Base-by-base conservation (phyloP, 2,888 invertebrate species). In the Euplagia quadripunctaria region DNA sequence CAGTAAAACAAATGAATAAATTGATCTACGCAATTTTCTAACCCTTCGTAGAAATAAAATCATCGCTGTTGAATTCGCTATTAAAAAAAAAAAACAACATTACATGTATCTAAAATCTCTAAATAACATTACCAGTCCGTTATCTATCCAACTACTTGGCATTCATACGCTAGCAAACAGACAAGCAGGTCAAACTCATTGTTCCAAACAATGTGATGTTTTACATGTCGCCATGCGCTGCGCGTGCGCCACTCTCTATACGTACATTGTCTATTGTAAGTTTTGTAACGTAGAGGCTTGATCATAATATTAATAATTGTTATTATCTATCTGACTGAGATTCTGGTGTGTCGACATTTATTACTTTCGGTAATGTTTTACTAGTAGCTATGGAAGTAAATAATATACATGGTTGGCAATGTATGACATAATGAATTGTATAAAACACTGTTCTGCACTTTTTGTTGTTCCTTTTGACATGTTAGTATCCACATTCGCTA, bases 101-200 rank as follows among this genome's bases (percentile, higher is more conserved):
- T 51, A 20, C 8, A 61, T 31, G 61, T 14, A 61, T 61, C 14
- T 31, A 14, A 61, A 58, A 58, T 20, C 4, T 46, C 41, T 2
- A 52, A 49, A 11, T 46, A 72, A 55, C 58, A 20, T 72, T 42
- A 63, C 42, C 6, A 58, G 64, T 41, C 69, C 72, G 67, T 72
- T 74, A 67, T 52, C 63, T 64, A 68, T 64, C 64, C 64, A 64
- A 43, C 52, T 64, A 43, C 58, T 72, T 73, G 55, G 20, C 20
- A 65, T 69, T 73, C 61, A 75, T 64, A 51, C 61, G 61, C 43
- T 70, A 43, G 41, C 46, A 55, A 55, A 55, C 31, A 68, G 64
- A 61, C 70, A 73, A 74, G 76, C 74, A 70, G 81, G 78, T 76
- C 74, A 79, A 77, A 71, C 55, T 64, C 70, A 82, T 80, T 79